Conservation (phyloP, 2,113 vertebrate genomes). For the Perca flavescens region DNA sequence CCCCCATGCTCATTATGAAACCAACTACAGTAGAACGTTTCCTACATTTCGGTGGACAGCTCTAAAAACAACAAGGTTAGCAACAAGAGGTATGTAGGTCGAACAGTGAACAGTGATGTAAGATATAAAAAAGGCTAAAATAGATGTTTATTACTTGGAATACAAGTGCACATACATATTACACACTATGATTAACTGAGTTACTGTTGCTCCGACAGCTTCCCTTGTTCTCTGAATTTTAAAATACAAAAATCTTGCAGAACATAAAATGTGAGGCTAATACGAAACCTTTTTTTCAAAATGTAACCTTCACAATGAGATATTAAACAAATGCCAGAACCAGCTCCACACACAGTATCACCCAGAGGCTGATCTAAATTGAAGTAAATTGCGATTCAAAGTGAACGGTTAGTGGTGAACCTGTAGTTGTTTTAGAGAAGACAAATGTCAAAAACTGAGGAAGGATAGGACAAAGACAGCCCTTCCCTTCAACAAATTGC, state of each 20-base stretch:
- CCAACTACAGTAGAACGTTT: not conserved
- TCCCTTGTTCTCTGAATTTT: not conserved
- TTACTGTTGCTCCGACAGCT: not conserved
- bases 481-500: not conserved
- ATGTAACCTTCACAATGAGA: not conserved
- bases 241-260: not conserved
- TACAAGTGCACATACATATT: not conserved
- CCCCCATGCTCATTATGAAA: conserved; percentile 12
- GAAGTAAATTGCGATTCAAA: not conserved
- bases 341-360: too few species aligned
- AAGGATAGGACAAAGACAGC: too few species aligned
- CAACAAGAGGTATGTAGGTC: not conserved
- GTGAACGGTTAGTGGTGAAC: not conserved
- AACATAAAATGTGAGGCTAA: not conserved
- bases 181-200: not conserved
- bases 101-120: not conserved
- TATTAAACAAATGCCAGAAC: too few species aligned
- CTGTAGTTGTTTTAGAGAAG: not conserved
- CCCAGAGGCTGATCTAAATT: too few species aligned
- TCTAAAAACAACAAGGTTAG: not conserved
- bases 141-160: not conserved
- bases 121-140: not conserved
- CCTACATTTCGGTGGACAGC: not conserved
- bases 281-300: not conserved
- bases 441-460: not conserved